phyloP scores from a whole-genome alignment of 2,113 vertebrate species.

The Platichthys flesus region DNA sequence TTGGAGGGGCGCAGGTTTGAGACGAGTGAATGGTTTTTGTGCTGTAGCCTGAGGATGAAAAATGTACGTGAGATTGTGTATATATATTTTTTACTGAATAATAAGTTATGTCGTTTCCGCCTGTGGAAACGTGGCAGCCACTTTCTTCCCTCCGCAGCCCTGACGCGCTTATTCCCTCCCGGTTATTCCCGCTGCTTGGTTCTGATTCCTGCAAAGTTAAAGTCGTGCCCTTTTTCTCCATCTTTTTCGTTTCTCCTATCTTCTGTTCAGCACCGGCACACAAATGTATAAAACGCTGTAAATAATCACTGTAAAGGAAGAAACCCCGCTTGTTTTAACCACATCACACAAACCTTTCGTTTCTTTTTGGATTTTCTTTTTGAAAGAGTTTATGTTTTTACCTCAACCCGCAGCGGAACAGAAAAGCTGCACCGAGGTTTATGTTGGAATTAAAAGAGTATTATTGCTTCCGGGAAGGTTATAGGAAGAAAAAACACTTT shows the following conservation, averaged over 20 bases:
- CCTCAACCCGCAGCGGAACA: conserved; percentile 61
- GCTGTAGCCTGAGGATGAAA: conserved; percentile 81
- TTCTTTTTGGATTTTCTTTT: conserved; percentile 35
- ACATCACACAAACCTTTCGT: conserved; percentile 22
- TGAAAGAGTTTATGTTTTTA: conserved; percentile 64
- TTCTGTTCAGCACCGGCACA: conserved; percentile 71
- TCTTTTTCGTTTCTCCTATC: conserved; percentile 56
- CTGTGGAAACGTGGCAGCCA: conserved; percentile 72
- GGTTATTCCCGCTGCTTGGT: conserved; percentile 41
- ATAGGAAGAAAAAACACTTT: conserved; percentile 83
- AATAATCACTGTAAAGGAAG: conserved; percentile 85
- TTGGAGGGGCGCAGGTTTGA: conserved; percentile 30
- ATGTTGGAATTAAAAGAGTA: conserved; percentile 78
- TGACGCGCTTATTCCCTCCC: conserved; percentile 45
- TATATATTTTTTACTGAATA: conserved; percentile 94
- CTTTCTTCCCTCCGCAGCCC: conserved; percentile 42
- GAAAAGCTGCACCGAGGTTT: conserved; percentile 63
- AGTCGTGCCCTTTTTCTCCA: conserved; percentile 56
- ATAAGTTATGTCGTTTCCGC: conserved; percentile 89
- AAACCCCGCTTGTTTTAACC: conserved; percentile 68
- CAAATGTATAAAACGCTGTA: conserved; percentile 85
- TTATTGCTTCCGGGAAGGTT: conserved; percentile 81
- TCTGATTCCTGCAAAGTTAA: conserved; percentile 52
- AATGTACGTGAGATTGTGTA: conserved; percentile 85
- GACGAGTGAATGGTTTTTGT: conserved; percentile 73